Percentiles rank a stretch among this genome's conserved stretches.
These are phyloP conservation scores for Siderastrea radians DNA, from an alignment of 92 coral and sea anemone species.

Conservation along the genomic window DNA sequence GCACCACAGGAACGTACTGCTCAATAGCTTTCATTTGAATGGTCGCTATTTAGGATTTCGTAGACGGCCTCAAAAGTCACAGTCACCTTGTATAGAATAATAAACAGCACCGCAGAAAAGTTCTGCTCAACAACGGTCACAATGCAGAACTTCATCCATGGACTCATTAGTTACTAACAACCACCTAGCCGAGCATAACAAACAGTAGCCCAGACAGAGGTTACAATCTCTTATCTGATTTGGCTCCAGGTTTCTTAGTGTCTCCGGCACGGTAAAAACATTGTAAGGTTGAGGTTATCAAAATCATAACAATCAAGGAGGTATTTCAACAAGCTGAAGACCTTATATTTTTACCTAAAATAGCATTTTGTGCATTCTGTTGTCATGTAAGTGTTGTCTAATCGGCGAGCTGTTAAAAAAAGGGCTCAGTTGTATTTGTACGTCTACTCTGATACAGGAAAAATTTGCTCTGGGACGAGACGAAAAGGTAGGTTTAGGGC, in stretches of 20 bases:
- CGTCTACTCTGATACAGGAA: background rate
- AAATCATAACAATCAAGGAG: constrained; percentile 17
- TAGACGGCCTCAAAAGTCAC: too few species aligned
- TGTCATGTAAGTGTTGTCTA: background rate
- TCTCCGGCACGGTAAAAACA: background rate
- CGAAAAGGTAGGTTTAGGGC: background rate
- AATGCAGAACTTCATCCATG: background rate
- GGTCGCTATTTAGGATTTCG: too few species aligned
- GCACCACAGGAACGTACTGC: too few species aligned
- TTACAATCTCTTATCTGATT: background rate
- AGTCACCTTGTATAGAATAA: too few species aligned
- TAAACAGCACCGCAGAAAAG: too few species aligned
- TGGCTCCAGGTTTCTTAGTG: background rate
- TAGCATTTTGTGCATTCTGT: background rate
- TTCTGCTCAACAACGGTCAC: background rate
- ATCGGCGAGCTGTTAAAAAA: background rate
- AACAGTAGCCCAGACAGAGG: too few species aligned
- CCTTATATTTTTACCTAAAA: constrained; percentile 9
- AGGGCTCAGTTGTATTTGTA: background rate
- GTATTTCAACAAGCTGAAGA: constrained; percentile 28
- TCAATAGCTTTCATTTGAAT: too few species aligned
- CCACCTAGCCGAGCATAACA: too few species aligned
- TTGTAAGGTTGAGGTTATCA: constrained; percentile 30
- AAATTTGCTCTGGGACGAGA: background rate
- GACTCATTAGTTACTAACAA: too few species aligned